Conservation (phyloP, 1,140 invertebrate genomes). For the Saccostrea glomerata region DNA sequence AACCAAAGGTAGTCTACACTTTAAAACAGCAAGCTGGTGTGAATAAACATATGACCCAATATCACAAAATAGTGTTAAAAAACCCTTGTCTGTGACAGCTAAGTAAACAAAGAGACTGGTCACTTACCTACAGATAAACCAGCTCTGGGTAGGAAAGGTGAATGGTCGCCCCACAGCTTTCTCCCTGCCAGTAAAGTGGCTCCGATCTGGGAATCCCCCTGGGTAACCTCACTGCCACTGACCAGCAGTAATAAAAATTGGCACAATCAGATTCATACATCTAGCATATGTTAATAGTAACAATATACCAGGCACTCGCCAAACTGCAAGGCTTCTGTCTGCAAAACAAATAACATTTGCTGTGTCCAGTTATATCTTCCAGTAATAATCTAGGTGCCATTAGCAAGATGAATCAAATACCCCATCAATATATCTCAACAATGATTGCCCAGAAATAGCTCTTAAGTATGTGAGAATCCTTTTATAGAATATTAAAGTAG, state of each 20-base stretch:
- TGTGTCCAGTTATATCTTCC: slow-evolving; percentile 1
- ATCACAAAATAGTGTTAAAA: background rate
- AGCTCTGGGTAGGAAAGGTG: slow-evolving; percentile 1
- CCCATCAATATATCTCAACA: background rate
- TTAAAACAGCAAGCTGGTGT: background rate
- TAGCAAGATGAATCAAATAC: slow-evolving; percentile 4
- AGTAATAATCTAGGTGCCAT: slow-evolving; percentile 5
- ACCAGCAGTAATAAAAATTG: slow-evolving; percentile 33
- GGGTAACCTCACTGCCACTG: background rate
- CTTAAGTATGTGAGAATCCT: no score
- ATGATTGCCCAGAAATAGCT: background rate
- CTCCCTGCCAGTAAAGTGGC: background rate
- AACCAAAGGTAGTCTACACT: background rate
- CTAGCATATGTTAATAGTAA: slow-evolving; percentile 34
- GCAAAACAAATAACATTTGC: slow-evolving; percentile 21
- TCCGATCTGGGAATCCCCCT: background rate
- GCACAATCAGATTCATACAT: slow-evolving; percentile 28
- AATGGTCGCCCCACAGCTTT: background rate
- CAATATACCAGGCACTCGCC: background rate
- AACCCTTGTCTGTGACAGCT: background rate
- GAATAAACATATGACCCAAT: slow-evolving; percentile 16
- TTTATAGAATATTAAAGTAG: no score
- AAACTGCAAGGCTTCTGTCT: background rate
- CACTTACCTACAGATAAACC: slow-evolving; percentile 24
- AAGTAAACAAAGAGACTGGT: slow-evolving; percentile 27